phyloP scores from a whole-genome alignment of 2,888 invertebrate genomes.

The Trilocha varians region DNA sequence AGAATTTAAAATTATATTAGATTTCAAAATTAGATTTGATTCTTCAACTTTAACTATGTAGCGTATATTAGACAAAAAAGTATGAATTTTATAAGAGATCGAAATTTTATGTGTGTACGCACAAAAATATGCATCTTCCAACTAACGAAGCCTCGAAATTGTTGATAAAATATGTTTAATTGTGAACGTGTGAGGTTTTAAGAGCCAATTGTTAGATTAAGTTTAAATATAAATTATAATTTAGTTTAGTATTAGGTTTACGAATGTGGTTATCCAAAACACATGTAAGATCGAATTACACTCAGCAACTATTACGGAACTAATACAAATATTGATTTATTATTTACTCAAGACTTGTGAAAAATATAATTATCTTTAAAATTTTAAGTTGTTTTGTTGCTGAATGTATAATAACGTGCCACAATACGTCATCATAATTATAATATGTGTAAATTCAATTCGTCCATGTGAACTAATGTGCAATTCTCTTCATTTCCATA shows the following conservation, averaged over 20 bases:
- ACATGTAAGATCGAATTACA: too few relatives aligned
- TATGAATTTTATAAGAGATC: background rate
- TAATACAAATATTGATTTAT: too few relatives aligned
- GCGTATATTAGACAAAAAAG: background rate
- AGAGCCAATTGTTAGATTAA: slow-evolving; percentile 64
- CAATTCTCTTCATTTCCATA: slow-evolving; percentile 70
- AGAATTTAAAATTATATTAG: background rate
- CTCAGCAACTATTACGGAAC: too few relatives aligned
- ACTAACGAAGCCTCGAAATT: slow-evolving; percentile 11
- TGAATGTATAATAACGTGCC: slow-evolving; percentile 23
- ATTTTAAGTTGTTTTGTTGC: background rate
- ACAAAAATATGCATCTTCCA: slow-evolving; percentile 50
- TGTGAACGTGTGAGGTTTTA: slow-evolving; percentile 38
- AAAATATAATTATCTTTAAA: slow-evolving; percentile 3
- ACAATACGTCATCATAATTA: slow-evolving; percentile 28
- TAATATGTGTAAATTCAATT: slow-evolving; percentile 34
- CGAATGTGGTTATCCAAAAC: slow-evolving; percentile 37
- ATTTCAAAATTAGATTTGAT: background rate
- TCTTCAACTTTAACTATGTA: background rate
- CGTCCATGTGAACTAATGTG: slow-evolving; percentile 67
- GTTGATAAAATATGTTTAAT: slow-evolving; percentile 23
- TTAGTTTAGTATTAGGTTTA: slow-evolving; percentile 56
- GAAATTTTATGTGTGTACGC: slow-evolving; percentile 34
- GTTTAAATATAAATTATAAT: slow-evolving; percentile 50
- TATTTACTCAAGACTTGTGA: background rate